Evolutionary conservation across 1,140 invertebrate species (phyloP), one percentile per base, ranked within the genome.

Genomic region (Paralvinella palmiformis): DNA sequence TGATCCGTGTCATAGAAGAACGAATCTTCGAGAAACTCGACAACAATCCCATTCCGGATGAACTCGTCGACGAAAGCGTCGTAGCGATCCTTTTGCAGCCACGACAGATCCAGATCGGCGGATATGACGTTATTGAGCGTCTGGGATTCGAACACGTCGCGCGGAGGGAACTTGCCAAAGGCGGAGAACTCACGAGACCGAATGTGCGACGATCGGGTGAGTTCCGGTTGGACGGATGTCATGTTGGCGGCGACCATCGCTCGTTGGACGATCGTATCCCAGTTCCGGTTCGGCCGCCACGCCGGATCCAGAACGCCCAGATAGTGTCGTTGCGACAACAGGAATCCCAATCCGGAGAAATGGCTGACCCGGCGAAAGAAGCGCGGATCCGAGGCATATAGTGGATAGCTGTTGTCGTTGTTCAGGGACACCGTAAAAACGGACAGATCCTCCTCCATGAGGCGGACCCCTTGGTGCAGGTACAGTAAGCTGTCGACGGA

Each of bases 401-500:
- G 44, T 4, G 33, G 58, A 20, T 41, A 60, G 15, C 20, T 32
- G 41, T 60, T 60, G 32, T 60, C 58, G 32, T 60, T 60, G 36
- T 41, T 41, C 6, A 60, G 32, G 22, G 58, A 60, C 33, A 60
- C 58, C 3, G 58, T 60, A 45, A 60, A 60, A 17, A 60, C 41
- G 22, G 20, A 41, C 7, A 22, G 7, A 20, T 60, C 58, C 33
- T 20, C 24, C 24, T 35, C 41, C 58, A 60, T 60, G 33, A 60
- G 35, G 10, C 20, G 20, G 1, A 24, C 24, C 6, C 58, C 58
- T 22, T 20, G 20, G 41, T 41, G 24, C 58, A 60, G 24, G 35
- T 41, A 41, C n/a, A 24, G 24, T 6, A 60, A 24, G 3, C 33
- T 37, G 22, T 60, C 58, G 41, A 36, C 7, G 22, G 58, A 37